A percentile compares a stretch with the other conserved stretches of the same genome.
Conservation (phyloP, 2,888 invertebrate genomes). For the Gortyna flavago region DNA sequence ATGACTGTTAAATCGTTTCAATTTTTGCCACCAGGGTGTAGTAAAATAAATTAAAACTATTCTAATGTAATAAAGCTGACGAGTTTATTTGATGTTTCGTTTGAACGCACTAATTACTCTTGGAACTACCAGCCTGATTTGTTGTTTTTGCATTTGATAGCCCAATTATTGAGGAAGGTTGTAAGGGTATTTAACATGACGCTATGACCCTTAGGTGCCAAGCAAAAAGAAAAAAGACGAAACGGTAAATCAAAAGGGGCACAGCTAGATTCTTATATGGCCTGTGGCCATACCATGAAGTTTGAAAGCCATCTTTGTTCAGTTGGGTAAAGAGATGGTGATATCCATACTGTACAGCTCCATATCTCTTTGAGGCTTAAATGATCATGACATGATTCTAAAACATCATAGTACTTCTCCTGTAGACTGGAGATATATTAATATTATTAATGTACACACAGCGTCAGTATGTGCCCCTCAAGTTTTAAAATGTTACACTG, state of each 20-base stretch:
- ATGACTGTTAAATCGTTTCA: neutral
- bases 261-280: neutral
- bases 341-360: too few species aligned
- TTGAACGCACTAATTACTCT: neutral
- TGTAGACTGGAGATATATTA: neutral
- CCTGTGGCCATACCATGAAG: too few species aligned
- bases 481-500: too few species aligned
- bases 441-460: too few species aligned
- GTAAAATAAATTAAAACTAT: neutral
- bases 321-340: too few species aligned
- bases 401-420: too few species aligned
- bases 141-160: neutral
- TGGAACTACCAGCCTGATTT: neutral
- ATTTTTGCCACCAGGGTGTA: neutral
- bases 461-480: too few species aligned
- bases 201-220: neutral
- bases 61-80: neutral
- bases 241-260: neutral
- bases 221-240: neutral
- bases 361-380: too few species aligned
- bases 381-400: too few species aligned
- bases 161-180: neutral
- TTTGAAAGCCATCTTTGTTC: too few species aligned
- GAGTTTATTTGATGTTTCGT: neutral
- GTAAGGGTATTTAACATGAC: neutral